These are phyloP conservation scores for Uloborus diversus DNA, from an alignment of 1,140 invertebrate species.

Conservation along the genomic window DNA sequence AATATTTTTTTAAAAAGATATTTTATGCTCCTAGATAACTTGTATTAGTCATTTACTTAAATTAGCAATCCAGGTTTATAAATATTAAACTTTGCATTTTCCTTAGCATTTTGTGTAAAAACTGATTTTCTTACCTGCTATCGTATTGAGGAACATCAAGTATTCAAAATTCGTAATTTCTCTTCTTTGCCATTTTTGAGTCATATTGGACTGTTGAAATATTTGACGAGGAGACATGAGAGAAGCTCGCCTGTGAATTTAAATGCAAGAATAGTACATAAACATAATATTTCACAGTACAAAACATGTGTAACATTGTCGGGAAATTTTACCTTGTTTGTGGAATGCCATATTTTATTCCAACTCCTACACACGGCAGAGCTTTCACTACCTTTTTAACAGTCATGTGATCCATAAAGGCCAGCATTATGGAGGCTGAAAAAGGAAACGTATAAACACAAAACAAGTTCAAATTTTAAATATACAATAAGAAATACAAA, in stretches of 20 bases:
- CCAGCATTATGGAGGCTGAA: constrained; percentile 97
- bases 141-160: constrained; percentile 99
- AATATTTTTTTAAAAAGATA: too few species aligned
- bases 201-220: constrained; percentile 99
- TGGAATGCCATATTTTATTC: constrained; percentile 98
- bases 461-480: neutral
- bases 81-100: too few species aligned
- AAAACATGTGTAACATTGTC: neutral
- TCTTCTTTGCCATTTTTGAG: constrained; percentile 97
- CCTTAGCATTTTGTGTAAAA: too few species aligned
- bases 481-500: neutral
- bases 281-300: neutral
- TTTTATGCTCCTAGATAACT: too few species aligned
- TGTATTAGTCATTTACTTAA: too few species aligned
- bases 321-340: constrained; percentile 82
- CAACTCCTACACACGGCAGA: constrained; percentile 96
- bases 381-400: constrained; percentile 99
- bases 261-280: neutral
- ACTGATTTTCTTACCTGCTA: constrained; percentile 87
- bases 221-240: constrained; percentile 98
- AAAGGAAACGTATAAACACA: constrained; percentile 61
- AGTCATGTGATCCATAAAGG: constrained; percentile 94
- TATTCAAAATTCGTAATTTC: constrained; percentile 99
- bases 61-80: too few species aligned
- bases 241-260: constrained; percentile 82